Evolutionary conservation across 2,113 vertebrate species (phyloP), one percentile per base, ranked within the genome.

Genomic region (Elgaria multicarinata): DNA sequence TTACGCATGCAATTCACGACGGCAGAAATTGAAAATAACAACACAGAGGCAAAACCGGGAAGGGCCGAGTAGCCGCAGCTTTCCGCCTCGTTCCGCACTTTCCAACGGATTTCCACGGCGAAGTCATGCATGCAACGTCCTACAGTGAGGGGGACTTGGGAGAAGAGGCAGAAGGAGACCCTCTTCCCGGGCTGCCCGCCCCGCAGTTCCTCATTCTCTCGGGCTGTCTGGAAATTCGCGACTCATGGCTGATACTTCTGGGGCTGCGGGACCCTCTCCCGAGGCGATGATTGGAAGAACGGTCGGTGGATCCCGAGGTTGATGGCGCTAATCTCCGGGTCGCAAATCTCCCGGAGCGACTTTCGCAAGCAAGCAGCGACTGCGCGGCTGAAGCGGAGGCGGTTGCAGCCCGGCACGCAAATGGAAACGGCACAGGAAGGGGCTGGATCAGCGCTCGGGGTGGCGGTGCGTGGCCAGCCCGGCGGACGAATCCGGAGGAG

Each of bases 391-490:
- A 50, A 64, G 42, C 64, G 18, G 8, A 33, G 66, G 50, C 2
- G 16, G 66, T 82, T 67, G 82, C 64, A 83, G 64, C 18, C 39
- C 64, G 76, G 64, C n/a, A 12, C 5, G 14, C 18, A 64, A 83
- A 89, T 22, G 42, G 1, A 24, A 10, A 18, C 39, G 39, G 42
- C 33, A 83, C 87, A 62, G 87, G 87, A 89, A 89, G 81, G 42
- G 88, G 88, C 62, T 76, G 88, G 81, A 44, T 76, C 42, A 36
- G 36, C 69, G 2, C 2, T 0, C 24, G 77, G 62, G 18, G 62
- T 4, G 71, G 53, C 67, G n/a, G 79, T 81, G 87, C 78, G 78
- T 72, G 87, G 78, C 87, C 53, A 76, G 71, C 69, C 44, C 28
- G 66, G 83, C 74, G 76, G 67, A 55, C 20, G 50, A 67, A 87